Conservation (phyloP, 1,140 invertebrate species). For the Anoplolepis gracilipes region DNA sequence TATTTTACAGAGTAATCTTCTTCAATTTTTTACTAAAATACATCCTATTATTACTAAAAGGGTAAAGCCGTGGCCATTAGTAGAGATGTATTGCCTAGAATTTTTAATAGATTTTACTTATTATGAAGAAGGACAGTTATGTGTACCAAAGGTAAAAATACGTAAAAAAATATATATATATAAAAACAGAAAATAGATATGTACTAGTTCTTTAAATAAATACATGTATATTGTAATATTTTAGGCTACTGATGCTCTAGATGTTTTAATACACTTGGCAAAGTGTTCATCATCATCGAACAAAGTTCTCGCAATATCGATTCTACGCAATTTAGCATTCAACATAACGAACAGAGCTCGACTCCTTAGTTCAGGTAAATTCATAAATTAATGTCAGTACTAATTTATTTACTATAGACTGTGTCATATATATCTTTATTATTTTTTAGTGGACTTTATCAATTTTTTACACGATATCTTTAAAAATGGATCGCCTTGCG, state of each 20-base stretch:
- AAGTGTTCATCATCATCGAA: constrained; percentile 72
- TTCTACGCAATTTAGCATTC: constrained; percentile 80
- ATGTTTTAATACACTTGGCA: constrained; percentile 80
- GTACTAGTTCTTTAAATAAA: constrained; percentile 9
- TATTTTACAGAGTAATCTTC: constrained; percentile 79
- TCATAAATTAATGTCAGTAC: not conserved
- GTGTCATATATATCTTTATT: not conserved
- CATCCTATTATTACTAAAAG: constrained; percentile 80
- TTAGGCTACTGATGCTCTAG: constrained; percentile 79
- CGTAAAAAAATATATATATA: not conserved
- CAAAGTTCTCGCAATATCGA: constrained; percentile 80
- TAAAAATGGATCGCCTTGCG: constrained; percentile 74
- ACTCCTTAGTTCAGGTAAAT: constrained; percentile 79
- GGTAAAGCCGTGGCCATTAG: constrained; percentile 78
- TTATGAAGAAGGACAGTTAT: constrained; percentile 82
- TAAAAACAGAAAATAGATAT: too few species aligned
- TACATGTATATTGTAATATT: constrained; percentile 39
- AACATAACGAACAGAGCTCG: constrained; percentile 79
- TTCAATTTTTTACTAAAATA: constrained; percentile 81
- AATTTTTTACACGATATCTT: constrained; percentile 78
- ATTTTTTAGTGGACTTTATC: constrained; percentile 79
- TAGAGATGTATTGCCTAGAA: constrained; percentile 82
- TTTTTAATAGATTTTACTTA: constrained; percentile 84
- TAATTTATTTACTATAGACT: not conserved
- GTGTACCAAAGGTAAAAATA: constrained; percentile 80